Percentiles rank a stretch among this genome's conserved stretches.
phyloP scores from a whole-genome alignment of 2,113 vertebrate species.

The Chamaea fasciata region DNA sequence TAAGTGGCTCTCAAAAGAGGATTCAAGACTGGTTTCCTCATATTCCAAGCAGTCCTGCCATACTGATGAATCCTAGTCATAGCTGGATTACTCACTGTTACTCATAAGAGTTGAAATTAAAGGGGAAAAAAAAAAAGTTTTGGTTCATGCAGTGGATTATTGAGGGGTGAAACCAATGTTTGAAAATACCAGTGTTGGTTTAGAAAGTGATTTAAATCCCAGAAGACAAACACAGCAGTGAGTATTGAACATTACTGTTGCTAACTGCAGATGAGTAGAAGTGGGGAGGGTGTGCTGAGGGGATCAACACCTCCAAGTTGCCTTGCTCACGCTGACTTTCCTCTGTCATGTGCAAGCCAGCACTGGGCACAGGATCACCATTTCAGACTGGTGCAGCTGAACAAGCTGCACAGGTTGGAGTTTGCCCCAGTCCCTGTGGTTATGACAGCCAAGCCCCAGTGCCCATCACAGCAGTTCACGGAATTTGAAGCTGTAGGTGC shows the following conservation, averaged over 20 bases:
- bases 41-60: conserved; percentile 20
- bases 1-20: conserved; percentile 19
- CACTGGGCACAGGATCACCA: rapidly evolving
- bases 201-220: not conserved
- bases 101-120: not conserved
- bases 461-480: not conserved
- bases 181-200: not conserved
- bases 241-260: not conserved
- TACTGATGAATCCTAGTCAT: not conserved
- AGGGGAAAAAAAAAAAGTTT: not conserved
- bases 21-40: conserved; percentile 1
- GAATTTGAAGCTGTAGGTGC: not conserved
- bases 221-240: not conserved
- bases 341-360: rapidly evolving
- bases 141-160: not conserved
- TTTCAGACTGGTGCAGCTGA: not conserved
- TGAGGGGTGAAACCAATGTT: not conserved
- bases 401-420: rapidly evolving
- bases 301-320: not conserved
- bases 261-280: not conserved
- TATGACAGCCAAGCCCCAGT: not conserved
- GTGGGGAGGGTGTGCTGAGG: not conserved
- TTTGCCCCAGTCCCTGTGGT: not conserved
- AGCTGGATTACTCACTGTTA: conserved; percentile 16
- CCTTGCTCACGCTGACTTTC: not conserved